Evolutionary conservation across 2,113 vertebrate species (phyloP), one percentile per base, ranked within the genome.

Genomic region (Archocentrus centrarchus): DNA sequence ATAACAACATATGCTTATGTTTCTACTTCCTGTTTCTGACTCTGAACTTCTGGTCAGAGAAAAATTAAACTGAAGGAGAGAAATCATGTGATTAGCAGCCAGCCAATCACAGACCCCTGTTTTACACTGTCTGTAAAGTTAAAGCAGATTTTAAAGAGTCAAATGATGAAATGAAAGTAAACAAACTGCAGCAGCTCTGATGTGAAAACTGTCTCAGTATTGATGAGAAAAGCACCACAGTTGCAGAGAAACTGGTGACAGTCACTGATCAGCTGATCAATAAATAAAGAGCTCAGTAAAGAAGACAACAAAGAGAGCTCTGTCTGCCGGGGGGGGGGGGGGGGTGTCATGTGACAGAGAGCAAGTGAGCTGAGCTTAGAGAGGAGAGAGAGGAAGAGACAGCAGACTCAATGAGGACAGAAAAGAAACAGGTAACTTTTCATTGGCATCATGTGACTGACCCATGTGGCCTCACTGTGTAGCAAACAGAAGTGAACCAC

Each of bases 211-310:
- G 4, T 17, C 15, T 18, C 27, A n/a, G 37, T 27, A 17, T 18
- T 35, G 59, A 75, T 53, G 18, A 63, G 24, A 24, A 17, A 39
- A 50, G 10, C 15, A 6, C 18, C 55, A 55, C 22, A 44, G 13
- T 11, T 18, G 27, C 64, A 70, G 64, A 57, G 5, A 62, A 60
- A 64, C 35, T 79, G 82, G 64, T 86, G 85, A 86, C 79, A 82
- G 80, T 58, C 87, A 80, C 87, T 7, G 61, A 92, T 92, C 91
- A 91, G 85, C 90, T 91, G 92, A 90, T 93, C 88, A 78, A 89
- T 90, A 84, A 61, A 91, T 70, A 93, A 91, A 90, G 88, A 83
- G 20, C 68, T 84, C 88, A 90, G 89, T 91, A 82, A 90, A 63
- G 68, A 35, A 60, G 66, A 59, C 2, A 59, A 93, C 44, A 91